A percentile compares a stretch with the other conserved stretches of the same genome.
Conservation (phyloP, 2,797 vertebrate species). For the Pelochelys cantorii region DNA sequence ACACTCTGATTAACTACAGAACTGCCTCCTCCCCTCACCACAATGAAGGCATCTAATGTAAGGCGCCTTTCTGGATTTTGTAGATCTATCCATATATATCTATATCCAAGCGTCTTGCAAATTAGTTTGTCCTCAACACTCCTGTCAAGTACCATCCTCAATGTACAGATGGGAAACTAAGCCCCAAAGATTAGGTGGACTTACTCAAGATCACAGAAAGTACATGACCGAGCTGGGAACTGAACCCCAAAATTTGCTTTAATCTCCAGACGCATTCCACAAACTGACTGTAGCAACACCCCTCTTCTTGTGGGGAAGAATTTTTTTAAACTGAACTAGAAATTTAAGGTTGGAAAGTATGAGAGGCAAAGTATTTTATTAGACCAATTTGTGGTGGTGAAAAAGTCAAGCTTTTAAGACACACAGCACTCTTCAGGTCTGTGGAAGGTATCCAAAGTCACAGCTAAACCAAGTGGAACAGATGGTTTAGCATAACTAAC, state of each 20-base stretch:
- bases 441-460: background rate
- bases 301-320: background rate
- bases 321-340: background rate
- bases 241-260: background rate
- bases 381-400: background rate
- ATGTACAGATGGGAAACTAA: background rate
- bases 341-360: background rate
- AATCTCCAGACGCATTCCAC: background rate
- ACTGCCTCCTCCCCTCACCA: background rate
- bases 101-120: background rate
- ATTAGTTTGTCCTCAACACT: background rate
- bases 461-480: background rate
- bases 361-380: background rate
- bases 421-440: background rate
- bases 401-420: background rate
- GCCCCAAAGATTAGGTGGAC: background rate
- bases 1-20: background rate
- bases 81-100: background rate
- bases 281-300: background rate
- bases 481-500: background rate
- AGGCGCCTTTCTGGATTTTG: background rate
- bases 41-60: background rate
- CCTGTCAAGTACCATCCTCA: background rate
- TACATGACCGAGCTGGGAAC: background rate
- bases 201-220: background rate